Conservation (phyloP, 2,113 vertebrate species). For the Camelus dromedarius region DNA sequence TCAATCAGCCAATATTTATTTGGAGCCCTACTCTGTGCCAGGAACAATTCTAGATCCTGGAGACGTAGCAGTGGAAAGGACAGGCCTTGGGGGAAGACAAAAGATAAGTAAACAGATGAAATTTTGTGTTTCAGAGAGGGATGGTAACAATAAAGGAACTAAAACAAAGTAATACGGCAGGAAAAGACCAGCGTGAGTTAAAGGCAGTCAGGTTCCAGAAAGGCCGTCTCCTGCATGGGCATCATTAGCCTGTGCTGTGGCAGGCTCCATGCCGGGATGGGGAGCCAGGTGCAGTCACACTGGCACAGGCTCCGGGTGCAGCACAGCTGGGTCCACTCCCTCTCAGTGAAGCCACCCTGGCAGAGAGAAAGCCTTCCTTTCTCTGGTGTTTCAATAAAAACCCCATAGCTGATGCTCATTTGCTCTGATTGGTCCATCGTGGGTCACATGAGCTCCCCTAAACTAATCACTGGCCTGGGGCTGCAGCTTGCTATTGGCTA, state of each 20-base stretch:
- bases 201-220: neutral
- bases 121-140: neutral
- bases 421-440: neutral
- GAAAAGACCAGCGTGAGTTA: neutral
- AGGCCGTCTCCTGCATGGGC: rapidly evolving
- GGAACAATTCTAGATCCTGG: neutral
- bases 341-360: rapidly evolving
- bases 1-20: neutral
- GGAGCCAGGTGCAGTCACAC: neutral
- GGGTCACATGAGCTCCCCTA: neutral
- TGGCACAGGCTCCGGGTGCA: too few relatives aligned
- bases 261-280: neutral
- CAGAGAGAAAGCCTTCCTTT: rapidly evolving
- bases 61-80: neutral
- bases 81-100: neutral
- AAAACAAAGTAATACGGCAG: too few relatives aligned
- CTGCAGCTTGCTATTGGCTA: too few relatives aligned
- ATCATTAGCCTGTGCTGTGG: neutral
- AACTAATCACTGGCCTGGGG: neutral
- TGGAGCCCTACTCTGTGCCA: neutral
- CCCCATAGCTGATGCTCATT: neutral
- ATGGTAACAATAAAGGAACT: neutral
- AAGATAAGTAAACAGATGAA: neutral
- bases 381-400: neutral
- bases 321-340: neutral